Percentiles rank a stretch among this genome's conserved stretches.
These are phyloP conservation scores for Australoheros scitulus DNA, from an alignment of 2,113 vertebrate genomes.

Conservation along the genomic window DNA sequence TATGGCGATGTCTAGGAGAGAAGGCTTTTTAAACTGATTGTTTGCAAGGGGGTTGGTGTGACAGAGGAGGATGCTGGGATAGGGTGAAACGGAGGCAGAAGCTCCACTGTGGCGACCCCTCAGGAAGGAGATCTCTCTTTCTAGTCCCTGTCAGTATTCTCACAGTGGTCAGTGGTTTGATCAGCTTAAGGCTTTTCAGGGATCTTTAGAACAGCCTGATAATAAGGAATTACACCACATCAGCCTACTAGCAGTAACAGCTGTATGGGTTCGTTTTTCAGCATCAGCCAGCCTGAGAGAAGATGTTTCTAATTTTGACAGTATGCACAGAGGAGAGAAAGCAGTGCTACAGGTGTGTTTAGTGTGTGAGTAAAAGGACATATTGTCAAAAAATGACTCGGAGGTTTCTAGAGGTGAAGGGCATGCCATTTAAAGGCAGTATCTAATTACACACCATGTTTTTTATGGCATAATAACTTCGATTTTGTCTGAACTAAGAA, in stretches of 20 bases:
- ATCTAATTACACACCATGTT: neutral
- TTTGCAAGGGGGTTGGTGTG: neutral
- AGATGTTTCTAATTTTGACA: neutral
- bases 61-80: no score
- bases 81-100: fast-evolving
- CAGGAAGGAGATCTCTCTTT: no score
- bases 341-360: no score
- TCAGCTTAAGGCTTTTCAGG: no score
- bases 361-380: neutral
- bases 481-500: no score
- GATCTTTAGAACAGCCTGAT: no score
- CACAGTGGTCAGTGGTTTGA: no score
- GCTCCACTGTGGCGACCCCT: neutral
- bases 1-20: fast-evolving
- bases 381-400: neutral
- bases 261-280: neutral
- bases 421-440: fast-evolving
- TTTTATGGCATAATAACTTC: no score
- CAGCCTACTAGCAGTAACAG: neutral
- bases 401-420: fast-evolving
- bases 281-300: neutral
- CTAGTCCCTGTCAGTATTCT: no score
- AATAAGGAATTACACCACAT: neutral
- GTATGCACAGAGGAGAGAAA: no score
- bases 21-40: neutral